Conservation (phyloP, 2,797 vertebrate genomes). For the Pachyuromys duprasi region DNA sequence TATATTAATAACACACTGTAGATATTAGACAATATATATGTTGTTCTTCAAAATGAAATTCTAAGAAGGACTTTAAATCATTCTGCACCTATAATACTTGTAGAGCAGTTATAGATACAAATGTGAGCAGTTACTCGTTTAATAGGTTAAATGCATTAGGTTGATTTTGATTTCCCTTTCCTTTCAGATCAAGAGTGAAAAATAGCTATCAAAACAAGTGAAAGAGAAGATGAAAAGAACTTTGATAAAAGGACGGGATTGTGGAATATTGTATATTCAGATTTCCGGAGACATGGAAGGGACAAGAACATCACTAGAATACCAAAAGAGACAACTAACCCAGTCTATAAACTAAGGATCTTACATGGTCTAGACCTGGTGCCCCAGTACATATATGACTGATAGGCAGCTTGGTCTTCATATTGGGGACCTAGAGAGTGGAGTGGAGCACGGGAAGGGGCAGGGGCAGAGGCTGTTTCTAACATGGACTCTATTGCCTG, state of each 20-base stretch:
- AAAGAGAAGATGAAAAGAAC: background rate
- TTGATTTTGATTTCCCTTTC: background rate
- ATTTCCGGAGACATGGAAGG: too few species aligned
- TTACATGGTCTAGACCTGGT: too few species aligned
- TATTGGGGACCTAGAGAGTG: too few species aligned
- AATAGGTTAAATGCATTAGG: background rate
- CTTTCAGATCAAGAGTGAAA: background rate
- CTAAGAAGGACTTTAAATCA: background rate
- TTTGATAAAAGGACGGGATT: background rate
- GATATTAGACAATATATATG: background rate
- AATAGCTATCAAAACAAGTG: background rate
- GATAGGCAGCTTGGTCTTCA: too few species aligned
- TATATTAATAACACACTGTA: background rate
- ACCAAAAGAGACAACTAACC: too few species aligned
- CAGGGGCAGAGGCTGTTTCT: too few species aligned
- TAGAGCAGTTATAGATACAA: background rate
- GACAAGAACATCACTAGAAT: too few species aligned
- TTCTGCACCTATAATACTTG: background rate
- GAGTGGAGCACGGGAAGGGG: too few species aligned
- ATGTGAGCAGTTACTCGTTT: background rate
- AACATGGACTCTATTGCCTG: too few species aligned
- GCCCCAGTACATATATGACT: too few species aligned
- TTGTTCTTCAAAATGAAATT: background rate
- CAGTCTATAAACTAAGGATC: too few species aligned
- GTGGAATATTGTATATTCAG: background rate